Conservation (phyloP, 2,888 invertebrate genomes). For the Drosophila melanosoma region DNA sequence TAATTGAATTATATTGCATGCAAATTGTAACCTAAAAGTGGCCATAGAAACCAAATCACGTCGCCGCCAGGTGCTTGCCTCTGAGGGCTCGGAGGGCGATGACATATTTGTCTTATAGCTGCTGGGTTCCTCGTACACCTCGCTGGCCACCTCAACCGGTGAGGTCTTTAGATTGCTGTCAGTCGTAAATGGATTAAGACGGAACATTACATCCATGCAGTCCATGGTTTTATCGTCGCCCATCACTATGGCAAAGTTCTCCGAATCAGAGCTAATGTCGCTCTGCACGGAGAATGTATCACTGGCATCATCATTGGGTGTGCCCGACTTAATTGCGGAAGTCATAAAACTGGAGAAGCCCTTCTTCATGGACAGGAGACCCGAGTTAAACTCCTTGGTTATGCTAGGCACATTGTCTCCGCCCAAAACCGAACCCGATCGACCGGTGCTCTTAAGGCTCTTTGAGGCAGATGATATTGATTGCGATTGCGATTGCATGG, state of each 20-base stretch:
- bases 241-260: slow-evolving; percentile 92
- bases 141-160: slow-evolving; percentile 92
- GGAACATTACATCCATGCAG: slow-evolving; percentile 90
- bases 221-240: slow-evolving; percentile 88
- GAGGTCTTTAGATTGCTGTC: slow-evolving; percentile 85
- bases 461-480: slow-evolving; percentile 84
- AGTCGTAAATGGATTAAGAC: slow-evolving; percentile 85
- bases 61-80: slow-evolving; percentile 91
- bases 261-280: slow-evolving; percentile 95
- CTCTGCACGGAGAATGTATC: slow-evolving; percentile 91
- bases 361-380: slow-evolving; percentile 92
- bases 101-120: slow-evolving; percentile 87
- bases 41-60: slow-evolving; percentile 90
- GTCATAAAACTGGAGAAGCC: slow-evolving; percentile 93
- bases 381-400: slow-evolving; percentile 86
- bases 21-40: slow-evolving; percentile 82
- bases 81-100: slow-evolving; percentile 93
- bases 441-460: slow-evolving; percentile 78
- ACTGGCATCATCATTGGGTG: slow-evolving; percentile 89
- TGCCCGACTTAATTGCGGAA: slow-evolving; percentile 90
- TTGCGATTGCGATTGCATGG: slow-evolving; percentile 76
- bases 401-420: slow-evolving; percentile 75
- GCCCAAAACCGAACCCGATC: slow-evolving; percentile 47
- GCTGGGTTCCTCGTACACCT: slow-evolving; percentile 91
- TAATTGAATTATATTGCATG: not conserved